These are phyloP conservation scores for Catharus ustulatus DNA, from an alignment of 2,797 vertebrate genomes.

Conservation along the genomic window DNA sequence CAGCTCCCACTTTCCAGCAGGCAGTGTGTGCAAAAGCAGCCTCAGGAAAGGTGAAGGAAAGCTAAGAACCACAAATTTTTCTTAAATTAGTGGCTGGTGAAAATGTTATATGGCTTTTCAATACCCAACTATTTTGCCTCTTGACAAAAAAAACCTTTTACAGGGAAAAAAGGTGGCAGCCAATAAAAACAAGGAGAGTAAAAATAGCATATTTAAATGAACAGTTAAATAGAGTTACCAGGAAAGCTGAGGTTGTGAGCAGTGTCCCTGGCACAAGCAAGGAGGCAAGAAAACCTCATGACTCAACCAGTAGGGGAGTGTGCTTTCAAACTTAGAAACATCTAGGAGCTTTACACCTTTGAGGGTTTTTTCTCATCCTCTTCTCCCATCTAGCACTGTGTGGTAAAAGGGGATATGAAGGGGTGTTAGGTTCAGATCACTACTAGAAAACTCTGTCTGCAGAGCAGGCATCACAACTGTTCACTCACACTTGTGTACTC, in stretches of 20 bases:
- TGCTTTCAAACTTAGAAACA: not conserved
- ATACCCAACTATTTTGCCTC: conserved; percentile 20
- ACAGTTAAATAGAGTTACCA: conserved; percentile 18
- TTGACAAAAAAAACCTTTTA: conserved; percentile 35
- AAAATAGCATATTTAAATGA: conserved; percentile 25
- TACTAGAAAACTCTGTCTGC: not conserved
- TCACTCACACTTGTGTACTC: not conserved
- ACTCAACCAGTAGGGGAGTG: not conserved
- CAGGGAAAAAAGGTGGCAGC: not conserved
- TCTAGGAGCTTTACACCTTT: not conserved
- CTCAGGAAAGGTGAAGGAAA: conserved; percentile 16
- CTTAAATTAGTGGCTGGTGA: conserved; percentile 3
- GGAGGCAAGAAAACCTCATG: not conserved
- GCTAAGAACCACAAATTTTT: not conserved
- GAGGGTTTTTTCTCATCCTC: not conserved
- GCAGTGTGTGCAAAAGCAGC: not conserved
- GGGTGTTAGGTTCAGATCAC: not conserved
- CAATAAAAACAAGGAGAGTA: conserved; percentile 46
- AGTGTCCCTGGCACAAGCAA: not conserved
- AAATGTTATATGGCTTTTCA: conserved; percentile 23
- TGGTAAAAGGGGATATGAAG: not conserved
- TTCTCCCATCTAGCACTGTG: not conserved
- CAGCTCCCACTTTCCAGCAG: not conserved
- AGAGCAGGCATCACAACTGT: not conserved
- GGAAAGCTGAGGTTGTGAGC: not conserved